phyloP scores from a whole-genome alignment of 2,888 invertebrate species.

The Bombylius major region DNA sequence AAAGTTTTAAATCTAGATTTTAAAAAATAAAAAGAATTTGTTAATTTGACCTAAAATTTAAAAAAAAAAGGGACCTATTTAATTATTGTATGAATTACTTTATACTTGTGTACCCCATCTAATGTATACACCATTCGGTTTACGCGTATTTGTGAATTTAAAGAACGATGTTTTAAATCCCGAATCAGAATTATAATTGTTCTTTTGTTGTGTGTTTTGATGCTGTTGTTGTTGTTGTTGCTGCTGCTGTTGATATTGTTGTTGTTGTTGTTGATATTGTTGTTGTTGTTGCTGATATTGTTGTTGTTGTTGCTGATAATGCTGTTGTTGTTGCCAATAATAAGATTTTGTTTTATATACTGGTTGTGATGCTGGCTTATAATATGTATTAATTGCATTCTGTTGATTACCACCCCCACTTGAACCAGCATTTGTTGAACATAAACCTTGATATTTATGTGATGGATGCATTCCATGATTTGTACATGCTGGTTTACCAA shows the following conservation, averaged over 20 bases:
- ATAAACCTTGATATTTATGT: slow-evolving; percentile 60
- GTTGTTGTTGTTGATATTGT: slow-evolving; percentile 8
- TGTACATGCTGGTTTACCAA: slow-evolving; percentile 59
- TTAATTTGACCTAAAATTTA: too few relatives aligned
- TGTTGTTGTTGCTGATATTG: slow-evolving; percentile 36
- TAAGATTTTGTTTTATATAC: slow-evolving; percentile 11
- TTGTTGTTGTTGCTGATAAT: slow-evolving; percentile 18
- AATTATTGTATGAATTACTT: too few relatives aligned
- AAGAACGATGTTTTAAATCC: not conserved
- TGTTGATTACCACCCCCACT: slow-evolving; percentile 39
- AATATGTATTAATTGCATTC: slow-evolving; percentile 30
- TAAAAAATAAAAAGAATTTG: too few relatives aligned
- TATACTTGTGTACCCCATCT: too few relatives aligned
- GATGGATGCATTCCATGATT: slow-evolving; percentile 58
- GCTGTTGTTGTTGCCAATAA: slow-evolving; percentile 24
- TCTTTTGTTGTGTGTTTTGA: slow-evolving; percentile 33
- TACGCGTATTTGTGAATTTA: not conserved
- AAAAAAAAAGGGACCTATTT: too few relatives aligned
- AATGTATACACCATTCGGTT: not conserved
- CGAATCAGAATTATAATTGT: not conserved
- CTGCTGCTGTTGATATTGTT: slow-evolving; percentile 34
- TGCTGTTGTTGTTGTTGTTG: slow-evolving; percentile 13
- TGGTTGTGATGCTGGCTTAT: slow-evolving; percentile 39
- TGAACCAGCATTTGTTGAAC: slow-evolving; percentile 39
- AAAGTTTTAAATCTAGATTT: too few relatives aligned